Percentiles rank a stretch among this genome's conserved stretches.
Conservation (phyloP, 35 echinoderm and acorn worm species). For the Stichopus chloronotus region DNA sequence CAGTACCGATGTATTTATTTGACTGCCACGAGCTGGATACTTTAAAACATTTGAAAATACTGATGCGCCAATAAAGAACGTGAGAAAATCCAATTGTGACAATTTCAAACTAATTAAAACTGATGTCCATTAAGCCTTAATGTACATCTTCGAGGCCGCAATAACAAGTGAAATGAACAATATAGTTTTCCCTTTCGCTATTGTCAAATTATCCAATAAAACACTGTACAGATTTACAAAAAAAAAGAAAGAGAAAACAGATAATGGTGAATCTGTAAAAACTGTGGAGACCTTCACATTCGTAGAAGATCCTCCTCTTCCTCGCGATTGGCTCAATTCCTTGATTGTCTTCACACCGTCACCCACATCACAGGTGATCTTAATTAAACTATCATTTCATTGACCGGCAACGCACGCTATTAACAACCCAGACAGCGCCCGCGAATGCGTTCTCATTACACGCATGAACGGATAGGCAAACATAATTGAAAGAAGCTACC, state of each 20-base stretch:
- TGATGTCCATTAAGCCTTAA: neutral
- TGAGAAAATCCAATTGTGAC: too few relatives aligned
- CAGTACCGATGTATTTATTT: too few relatives aligned
- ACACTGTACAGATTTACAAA: neutral
- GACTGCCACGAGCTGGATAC: too few relatives aligned
- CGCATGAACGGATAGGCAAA: neutral
- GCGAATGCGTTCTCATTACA: neutral
- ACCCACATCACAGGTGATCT: neutral
- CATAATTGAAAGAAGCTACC: neutral
- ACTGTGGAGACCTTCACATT: neutral
- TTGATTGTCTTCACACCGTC: neutral
- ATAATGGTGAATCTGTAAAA: too few relatives aligned
- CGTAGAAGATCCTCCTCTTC: neutral
- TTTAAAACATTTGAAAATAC: too few relatives aligned
- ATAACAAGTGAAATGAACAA: neutral
- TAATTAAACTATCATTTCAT: neutral
- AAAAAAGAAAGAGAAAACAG: too few relatives aligned
- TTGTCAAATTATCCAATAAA: neutral
- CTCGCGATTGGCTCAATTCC: neutral
- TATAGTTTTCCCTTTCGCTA: neutral
- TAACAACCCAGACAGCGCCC: neutral
- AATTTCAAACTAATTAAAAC: neutral
- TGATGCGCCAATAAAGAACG: too few relatives aligned
- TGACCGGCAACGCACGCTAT: neutral
- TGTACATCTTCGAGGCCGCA: neutral